These are phyloP conservation scores for Colius striatus DNA, from an alignment of 2,113 vertebrate species.

Conservation along the genomic window DNA sequence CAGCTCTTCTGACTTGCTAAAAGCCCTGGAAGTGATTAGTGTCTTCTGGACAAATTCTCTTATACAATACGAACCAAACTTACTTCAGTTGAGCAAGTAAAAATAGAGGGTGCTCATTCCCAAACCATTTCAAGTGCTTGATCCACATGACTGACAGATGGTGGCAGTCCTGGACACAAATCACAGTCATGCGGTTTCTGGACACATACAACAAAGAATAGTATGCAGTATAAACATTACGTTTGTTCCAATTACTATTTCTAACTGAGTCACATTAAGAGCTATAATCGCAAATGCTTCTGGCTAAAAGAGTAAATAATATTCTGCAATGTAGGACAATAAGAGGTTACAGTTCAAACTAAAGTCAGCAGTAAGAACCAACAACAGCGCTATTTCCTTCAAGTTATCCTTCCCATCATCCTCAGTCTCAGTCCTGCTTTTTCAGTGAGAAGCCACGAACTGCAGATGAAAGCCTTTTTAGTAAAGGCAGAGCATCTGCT, in stretches of 20 bases:
- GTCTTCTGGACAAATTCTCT: neutral
- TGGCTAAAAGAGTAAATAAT: neutral
- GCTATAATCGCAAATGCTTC: neutral
- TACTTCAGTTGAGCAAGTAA: neutral
- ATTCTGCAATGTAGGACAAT: neutral
- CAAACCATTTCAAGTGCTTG: neutral
- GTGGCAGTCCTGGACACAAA: neutral
- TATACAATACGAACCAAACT: neutral
- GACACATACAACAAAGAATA: neutral
- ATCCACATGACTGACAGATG: neutral
- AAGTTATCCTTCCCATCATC: neutral
- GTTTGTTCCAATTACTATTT: neutral
- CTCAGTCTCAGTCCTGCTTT: neutral
- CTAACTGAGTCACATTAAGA: neutral
- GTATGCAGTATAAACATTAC: accelerated
- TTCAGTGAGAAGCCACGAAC: conserved; percentile 16
- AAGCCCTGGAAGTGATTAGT: neutral
- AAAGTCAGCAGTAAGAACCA: neutral
- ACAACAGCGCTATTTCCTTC: neutral
- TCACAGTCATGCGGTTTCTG: neutral
- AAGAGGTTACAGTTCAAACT: neutral
- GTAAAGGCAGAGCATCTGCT: conserved; percentile 30
- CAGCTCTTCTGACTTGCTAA: neutral
- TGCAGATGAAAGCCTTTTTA: neutral
- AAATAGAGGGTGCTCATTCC: neutral